phyloP scores from a whole-genome alignment of 2,113 vertebrate genomes.

The Otolemur garnettii region DNA sequence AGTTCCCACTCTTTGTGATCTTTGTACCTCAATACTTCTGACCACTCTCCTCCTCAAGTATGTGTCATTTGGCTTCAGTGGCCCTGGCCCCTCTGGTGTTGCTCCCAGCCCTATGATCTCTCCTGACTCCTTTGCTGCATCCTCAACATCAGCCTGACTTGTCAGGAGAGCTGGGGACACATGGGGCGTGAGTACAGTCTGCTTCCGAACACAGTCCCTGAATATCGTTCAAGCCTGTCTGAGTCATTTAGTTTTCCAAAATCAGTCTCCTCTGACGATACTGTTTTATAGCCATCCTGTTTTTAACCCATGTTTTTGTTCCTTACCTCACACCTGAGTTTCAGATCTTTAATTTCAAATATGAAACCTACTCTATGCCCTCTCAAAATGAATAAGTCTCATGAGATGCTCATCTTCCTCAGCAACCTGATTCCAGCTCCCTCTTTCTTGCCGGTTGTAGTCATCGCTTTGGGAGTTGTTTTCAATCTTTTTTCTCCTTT shows the following conservation, averaged over 20 bases:
- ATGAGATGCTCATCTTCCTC: not conserved
- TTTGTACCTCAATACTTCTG: not conserved
- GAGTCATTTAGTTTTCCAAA: not conserved
- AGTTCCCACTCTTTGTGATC: not conserved
- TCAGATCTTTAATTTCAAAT: not conserved
- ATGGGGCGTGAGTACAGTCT: too few species aligned
- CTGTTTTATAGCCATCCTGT: not conserved
- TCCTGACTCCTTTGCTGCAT: not conserved
- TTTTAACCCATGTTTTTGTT: not conserved
- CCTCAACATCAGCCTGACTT: not conserved
- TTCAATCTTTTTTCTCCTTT: not conserved
- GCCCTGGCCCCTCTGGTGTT: not conserved
- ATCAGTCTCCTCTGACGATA: not conserved
- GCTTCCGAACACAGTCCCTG: not conserved
- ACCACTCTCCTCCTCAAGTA: not conserved
- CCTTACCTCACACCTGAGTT: not conserved
- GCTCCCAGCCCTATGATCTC: not conserved
- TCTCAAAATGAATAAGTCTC: not conserved
- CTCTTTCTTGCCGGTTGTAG: not conserved
- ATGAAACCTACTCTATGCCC: not conserved
- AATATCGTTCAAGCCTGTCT: not conserved
- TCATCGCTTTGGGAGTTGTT: not conserved
- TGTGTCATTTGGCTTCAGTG: not conserved
- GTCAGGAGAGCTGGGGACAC: not conserved
- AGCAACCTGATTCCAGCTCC: not conserved